Conservation (phyloP, 2,888 invertebrate genomes). For the Idaea biselata region DNA sequence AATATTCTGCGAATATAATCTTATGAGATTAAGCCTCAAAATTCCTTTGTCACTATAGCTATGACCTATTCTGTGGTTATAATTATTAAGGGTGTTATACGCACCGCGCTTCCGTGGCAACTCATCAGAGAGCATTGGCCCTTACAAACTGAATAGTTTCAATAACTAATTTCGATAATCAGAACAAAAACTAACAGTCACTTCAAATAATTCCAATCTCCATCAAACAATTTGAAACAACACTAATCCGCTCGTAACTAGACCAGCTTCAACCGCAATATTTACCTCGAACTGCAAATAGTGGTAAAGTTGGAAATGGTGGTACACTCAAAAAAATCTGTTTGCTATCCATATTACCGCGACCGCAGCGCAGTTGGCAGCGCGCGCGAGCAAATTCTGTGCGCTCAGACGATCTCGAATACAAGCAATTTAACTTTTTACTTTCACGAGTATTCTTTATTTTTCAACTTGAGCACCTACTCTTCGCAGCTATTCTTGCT, state of each 20-base stretch:
- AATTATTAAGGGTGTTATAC: too few species aligned
- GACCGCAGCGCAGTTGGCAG: constrained; percentile 23
- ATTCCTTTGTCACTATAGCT: too few species aligned
- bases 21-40: too few species aligned
- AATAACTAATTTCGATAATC: too few species aligned
- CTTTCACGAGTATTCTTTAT: constrained; percentile 12
- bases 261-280: neutral
- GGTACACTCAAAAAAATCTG: constrained; percentile 15
- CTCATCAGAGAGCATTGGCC: too few species aligned
- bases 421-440: constrained; percentile 67
- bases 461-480: constrained; percentile 32
- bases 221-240: neutral
- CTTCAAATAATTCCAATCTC: too few species aligned
- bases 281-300: constrained; percentile 5
- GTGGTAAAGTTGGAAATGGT: constrained; percentile 6
- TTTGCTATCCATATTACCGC: constrained; percentile 24
- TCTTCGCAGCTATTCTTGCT: neutral
- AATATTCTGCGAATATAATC: too few species aligned
- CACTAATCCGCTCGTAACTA: neutral
- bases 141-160: too few species aligned
- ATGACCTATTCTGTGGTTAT: too few species aligned
- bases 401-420: constrained; percentile 33
- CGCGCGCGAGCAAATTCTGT: constrained; percentile 35
- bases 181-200: too few species aligned
- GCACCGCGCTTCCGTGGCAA: too few species aligned